Evolutionary conservation across 2,113 vertebrate genomes (phyloP), one percentile per base, ranked within the genome.

Genomic region (Pterocles burchelli): DNA sequence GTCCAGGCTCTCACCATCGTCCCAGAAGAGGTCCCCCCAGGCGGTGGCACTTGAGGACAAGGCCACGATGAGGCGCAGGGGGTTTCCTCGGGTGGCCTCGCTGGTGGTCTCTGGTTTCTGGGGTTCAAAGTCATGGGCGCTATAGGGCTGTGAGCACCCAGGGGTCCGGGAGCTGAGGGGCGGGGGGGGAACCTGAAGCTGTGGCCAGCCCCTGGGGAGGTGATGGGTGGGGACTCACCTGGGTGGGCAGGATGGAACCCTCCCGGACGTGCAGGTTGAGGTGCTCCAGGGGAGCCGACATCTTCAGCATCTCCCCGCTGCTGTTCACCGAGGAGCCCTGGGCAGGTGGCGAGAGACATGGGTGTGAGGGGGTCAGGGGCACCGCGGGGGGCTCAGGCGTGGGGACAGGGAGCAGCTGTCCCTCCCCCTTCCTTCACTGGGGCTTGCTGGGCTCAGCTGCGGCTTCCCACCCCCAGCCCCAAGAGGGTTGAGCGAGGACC

Each of bases 11-110:
- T 99, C 98, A 0, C 99, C 98, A 1, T 99, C 98, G 0, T 99
- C 99, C 99, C 99, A 99, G 96, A 98, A 99, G 57, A 99, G 94
- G 91, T 99, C 98, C 26, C 99, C 99, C 59, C 90, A 90, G 26
- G 99, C 98, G 0, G 93, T 96, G 46, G 96, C 97, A 2, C 96
- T 95, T 0, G 94, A 97, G 18, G 98, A 98, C 36, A 99, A 97
- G 58, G 98, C 97, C 3, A 97, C 97, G 0, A 99, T 82, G 52
- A 99, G 96, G 80, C 89, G 97, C 84, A 99, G 95, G 2, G 98
- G 98, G 92, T 99, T 99, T 17, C 97, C 83, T n/a, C 94, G 98
- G 75, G 98, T 98, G 7, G 62, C 85, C 97, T 97, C 95, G 4
- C 98, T 97, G 20, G 98, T 99, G 43, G 94, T 96, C 73, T 97